These are phyloP conservation scores for Palloptera scutellata DNA, from an alignment of 2,888 invertebrate species.

Conservation along the genomic window DNA sequence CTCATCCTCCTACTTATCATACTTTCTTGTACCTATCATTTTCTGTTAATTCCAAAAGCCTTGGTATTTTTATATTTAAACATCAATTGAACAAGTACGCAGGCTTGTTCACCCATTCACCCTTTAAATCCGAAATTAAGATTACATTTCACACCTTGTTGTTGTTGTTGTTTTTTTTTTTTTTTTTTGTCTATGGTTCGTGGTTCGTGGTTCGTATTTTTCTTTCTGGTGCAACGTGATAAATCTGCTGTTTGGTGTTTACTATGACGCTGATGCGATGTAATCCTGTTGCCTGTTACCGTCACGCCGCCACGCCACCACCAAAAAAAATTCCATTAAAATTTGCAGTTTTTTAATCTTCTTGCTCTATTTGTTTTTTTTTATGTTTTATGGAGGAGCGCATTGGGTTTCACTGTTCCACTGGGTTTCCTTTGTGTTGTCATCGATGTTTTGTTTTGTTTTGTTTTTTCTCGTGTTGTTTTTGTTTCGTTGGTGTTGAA, in stretches of 20 bases:
- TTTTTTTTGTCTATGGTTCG: neutral
- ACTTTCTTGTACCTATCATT: too few species aligned
- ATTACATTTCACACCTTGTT: neutral
- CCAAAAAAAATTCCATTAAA: slow-evolving; percentile 35
- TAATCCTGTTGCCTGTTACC: slow-evolving; percentile 25
- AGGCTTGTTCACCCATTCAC: too few species aligned
- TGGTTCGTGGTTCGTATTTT: neutral
- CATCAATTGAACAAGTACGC: too few species aligned
- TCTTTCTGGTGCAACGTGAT: neutral
- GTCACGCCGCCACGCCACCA: neutral
- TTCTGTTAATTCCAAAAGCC: too few species aligned
- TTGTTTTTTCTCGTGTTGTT: too few species aligned
- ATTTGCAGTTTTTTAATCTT: slow-evolving; percentile 26
- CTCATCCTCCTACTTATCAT: too few species aligned
- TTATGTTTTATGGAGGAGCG: neutral
- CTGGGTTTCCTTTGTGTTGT: neutral
- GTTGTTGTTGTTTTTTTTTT: neutral
- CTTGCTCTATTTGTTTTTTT: slow-evolving; percentile 4
- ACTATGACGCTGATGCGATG: slow-evolving; percentile 22
- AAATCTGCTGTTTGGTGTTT: slow-evolving; percentile 20
- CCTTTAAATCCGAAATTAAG: too few species aligned
- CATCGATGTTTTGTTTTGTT: neutral
- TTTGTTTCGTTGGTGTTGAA: neutral
- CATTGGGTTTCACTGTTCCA: neutral
- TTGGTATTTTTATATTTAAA: too few species aligned